Percentiles rank a stretch among this genome's conserved stretches.
Conservation (phyloP, 2,888 invertebrate genomes). For the Melieria picta region DNA sequence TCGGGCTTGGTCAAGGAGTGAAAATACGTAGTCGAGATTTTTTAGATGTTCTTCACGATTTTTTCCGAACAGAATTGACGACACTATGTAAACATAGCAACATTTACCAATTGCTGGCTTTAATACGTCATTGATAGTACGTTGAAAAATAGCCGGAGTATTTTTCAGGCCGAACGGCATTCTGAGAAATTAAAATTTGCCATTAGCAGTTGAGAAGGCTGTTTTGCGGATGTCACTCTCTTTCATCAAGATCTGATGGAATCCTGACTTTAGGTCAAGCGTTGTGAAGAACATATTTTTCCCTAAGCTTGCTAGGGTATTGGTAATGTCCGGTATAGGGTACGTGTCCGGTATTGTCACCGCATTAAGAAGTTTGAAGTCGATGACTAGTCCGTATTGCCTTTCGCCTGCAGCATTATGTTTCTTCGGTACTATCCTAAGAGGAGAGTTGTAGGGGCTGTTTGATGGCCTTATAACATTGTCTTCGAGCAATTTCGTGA, state of each 20-base stretch:
- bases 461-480: conserved; percentile 22
- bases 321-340: conserved; percentile 25
- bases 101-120: conserved; percentile 38
- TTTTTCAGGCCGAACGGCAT: conserved; percentile 33
- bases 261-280: conserved; percentile 34
- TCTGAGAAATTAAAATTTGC: conserved; percentile 30
- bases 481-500: conserved; percentile 11
- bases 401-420: conserved; percentile 22
- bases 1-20: too few relatives aligned
- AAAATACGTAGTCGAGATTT: conserved; percentile 10
- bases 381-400: conserved; percentile 24
- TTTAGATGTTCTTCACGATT: conserved; percentile 9
- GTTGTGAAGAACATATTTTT: conserved; percentile 28
- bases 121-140: too few relatives aligned
- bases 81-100: conserved; percentile 16
- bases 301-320: conserved; percentile 29
- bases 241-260: conserved; percentile 35
- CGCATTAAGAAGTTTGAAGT: conserved; percentile 17
- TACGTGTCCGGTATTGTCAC: conserved; percentile 28
- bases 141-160: too few relatives aligned
- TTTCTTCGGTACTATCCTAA: conserved; percentile 16
- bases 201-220: conserved; percentile 40
- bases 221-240: conserved; percentile 37
- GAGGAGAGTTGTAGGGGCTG: conserved; percentile 28
- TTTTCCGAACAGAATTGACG: too few relatives aligned